Conservation (phyloP, 2,113 vertebrate species). For the Phalacrocorax carbo region DNA sequence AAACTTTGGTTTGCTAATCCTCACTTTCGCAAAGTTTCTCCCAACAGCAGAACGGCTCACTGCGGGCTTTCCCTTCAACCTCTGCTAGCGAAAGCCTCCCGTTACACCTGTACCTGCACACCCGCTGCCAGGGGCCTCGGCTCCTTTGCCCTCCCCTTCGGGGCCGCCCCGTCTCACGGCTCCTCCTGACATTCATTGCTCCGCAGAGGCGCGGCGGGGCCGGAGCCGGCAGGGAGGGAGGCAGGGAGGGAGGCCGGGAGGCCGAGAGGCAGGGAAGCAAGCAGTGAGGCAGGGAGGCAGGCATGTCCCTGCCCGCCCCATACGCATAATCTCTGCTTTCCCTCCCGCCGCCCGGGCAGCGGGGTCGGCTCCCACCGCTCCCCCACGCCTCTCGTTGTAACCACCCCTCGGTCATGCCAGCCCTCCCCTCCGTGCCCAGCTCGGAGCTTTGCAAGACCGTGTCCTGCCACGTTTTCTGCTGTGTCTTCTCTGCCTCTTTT, state of each 20-base stretch:
- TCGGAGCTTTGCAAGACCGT: not conserved
- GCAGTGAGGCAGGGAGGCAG: not conserved
- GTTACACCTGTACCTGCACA: not conserved
- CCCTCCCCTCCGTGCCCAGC: fast-evolving
- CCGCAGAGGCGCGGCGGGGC: not conserved
- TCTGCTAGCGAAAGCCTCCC: not conserved
- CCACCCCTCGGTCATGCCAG: fast-evolving
- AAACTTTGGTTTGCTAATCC: not conserved
- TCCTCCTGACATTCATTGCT: not conserved
- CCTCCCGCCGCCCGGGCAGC: fast-evolving
- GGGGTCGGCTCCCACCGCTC: fast-evolving
- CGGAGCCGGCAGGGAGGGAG: not conserved
- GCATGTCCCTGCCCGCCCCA: too few relatives aligned
- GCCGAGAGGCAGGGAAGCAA: not conserved
- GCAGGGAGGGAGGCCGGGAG: not conserved
- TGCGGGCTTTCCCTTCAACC: not conserved
- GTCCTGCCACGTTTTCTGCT: not conserved
- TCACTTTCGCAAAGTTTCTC: not conserved
- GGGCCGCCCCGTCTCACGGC: too few relatives aligned
- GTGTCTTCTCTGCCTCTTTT: not conserved
- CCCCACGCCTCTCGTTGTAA: fast-evolving
- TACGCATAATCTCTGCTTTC: not conserved
- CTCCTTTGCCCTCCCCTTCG: not conserved
- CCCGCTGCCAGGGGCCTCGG: fast-evolving
- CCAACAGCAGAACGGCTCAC: not conserved